Conservation (phyloP, 2,113 vertebrate species). For the Sinocyclocheilus anophthalmus region DNA sequence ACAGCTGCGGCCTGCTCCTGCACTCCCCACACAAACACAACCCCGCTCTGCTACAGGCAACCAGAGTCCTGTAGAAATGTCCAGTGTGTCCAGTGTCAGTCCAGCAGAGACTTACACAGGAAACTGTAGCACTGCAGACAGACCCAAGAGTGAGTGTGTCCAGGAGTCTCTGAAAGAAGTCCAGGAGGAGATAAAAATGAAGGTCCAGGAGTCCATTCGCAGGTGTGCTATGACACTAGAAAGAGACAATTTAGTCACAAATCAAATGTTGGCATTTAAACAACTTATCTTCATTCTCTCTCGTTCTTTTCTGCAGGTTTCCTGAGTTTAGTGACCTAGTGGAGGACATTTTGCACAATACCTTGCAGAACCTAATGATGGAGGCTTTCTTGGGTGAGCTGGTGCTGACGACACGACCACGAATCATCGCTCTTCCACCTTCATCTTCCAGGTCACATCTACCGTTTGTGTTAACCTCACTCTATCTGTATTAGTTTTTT, state of each 20-base stretch:
- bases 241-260: neutral
- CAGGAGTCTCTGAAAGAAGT: slow-evolving; percentile 16
- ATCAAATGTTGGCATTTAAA: neutral
- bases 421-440: slow-evolving; percentile 74
- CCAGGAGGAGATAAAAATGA: slow-evolving; percentile 43
- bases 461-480: neutral
- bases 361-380: slow-evolving; percentile 85
- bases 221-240: slow-evolving; percentile 65
- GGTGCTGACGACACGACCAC: slow-evolving; percentile 78
- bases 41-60: neutral
- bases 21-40: slow-evolving; percentile 43
- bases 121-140: slow-evolving; percentile 8
- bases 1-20: slow-evolving; percentile 67
- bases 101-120: slow-evolving; percentile 34
- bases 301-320: slow-evolving; percentile 63
- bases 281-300: neutral
- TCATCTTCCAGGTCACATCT: slow-evolving; percentile 48
- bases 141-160: slow-evolving; percentile 15
- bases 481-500: neutral
- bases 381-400: slow-evolving; percentile 88
- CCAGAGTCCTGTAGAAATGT: neutral
- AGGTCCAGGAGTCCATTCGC: slow-evolving; percentile 66
- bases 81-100: neutral
- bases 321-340: slow-evolving; percentile 71
- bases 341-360: slow-evolving; percentile 83